phyloP scores from a whole-genome alignment of 1,140 invertebrate genomes.

The Leptinotarsa lineolata region DNA sequence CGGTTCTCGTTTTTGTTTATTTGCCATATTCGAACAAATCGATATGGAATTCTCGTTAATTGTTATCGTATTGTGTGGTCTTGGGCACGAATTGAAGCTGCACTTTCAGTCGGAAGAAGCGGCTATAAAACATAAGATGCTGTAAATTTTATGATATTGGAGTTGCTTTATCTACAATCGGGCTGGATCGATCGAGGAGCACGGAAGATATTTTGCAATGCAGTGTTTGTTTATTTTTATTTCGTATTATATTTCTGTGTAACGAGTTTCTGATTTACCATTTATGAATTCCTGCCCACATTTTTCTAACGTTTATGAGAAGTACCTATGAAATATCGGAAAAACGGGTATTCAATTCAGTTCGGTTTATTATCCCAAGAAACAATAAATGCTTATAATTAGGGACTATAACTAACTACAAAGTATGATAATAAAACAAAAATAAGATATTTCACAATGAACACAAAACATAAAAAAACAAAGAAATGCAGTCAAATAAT shows the following conservation, averaged over 20 bases:
- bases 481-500: too few species aligned
- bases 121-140: constrained; percentile 17
- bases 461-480: too few species aligned
- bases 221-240: neutral
- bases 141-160: constrained; percentile 28
- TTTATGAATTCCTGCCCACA: too few species aligned
- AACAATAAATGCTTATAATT: too few species aligned
- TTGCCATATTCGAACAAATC: constrained; percentile 29
- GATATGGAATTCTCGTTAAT: constrained; percentile 31
- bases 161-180: constrained; percentile 25
- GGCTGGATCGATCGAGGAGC: constrained; percentile 14
- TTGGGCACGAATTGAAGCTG: constrained; percentile 27
- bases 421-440: too few species aligned
- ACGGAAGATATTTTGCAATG: constrained; percentile 1
- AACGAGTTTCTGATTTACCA: neutral
- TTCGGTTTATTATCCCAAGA: too few species aligned
- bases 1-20: constrained; percentile 30
- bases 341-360: too few species aligned
- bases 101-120: constrained; percentile 15
- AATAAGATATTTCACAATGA: too few species aligned
- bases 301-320: too few species aligned
- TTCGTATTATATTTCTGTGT: constrained; percentile 1
- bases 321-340: too few species aligned
- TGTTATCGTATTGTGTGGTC: constrained; percentile 31
- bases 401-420: too few species aligned